Evolutionary conservation across 2,797 vertebrate species (phyloP).

Genomic region (Tiaroga cobitis): DNA sequence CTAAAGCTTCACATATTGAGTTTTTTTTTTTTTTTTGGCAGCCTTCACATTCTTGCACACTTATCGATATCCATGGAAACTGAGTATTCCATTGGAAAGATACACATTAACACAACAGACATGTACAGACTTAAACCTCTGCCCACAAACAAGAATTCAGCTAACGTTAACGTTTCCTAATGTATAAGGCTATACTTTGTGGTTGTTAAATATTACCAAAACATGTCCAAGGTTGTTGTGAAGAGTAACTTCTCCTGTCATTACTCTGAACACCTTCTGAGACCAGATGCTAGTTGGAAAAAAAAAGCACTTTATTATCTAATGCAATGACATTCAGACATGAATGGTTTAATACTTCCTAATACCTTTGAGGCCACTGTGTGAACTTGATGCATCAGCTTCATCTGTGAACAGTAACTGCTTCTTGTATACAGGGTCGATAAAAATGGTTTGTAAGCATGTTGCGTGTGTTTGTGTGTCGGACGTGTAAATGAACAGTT

Average conservation of each 20-base stretch:
- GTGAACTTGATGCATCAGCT: neutral
- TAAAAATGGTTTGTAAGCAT: neutral
- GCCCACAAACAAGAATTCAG: neutral
- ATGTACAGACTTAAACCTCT: constrained; percentile 6
- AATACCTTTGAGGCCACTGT: neutral
- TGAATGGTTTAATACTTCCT: neutral
- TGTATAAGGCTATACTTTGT: neutral
- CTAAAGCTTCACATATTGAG: neutral
- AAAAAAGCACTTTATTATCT: neutral
- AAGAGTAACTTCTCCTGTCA: neutral
- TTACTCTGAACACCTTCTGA: neutral
- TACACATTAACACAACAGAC: constrained; percentile 16
- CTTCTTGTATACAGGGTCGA: neutral
- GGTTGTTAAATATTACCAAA: neutral
- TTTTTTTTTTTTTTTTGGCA: no score
- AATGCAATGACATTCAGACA: neutral
- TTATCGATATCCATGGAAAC: constrained; percentile 67
- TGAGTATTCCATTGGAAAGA: constrained; percentile 35
- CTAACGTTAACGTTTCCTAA: neutral
- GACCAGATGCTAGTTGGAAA: neutral
- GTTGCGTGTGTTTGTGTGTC: neutral
- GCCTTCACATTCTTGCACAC: neutral
- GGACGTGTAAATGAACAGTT: neutral
- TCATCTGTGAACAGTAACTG: neutral
- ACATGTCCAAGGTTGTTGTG: neutral